A percentile compares a stretch with the other conserved stretches of the same genome.
Conservation (phyloP, 2,113 vertebrate genomes). For the Gorsachius goisagi region DNA sequence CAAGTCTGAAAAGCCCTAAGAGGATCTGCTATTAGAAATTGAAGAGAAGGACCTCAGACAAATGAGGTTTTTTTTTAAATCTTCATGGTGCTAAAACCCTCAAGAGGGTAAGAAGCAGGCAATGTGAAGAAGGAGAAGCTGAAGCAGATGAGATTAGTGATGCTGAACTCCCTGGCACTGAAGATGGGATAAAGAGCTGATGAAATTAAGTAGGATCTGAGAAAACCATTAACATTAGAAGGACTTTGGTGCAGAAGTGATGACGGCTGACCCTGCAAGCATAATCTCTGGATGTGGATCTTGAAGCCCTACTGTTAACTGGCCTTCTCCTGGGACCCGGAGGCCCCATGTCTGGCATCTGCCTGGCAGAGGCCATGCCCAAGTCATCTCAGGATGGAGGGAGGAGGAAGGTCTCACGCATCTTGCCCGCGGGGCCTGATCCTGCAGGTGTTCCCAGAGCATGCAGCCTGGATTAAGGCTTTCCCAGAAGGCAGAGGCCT, state of each 20-base stretch:
- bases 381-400: not conserved
- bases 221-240: not conserved
- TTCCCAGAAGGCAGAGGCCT: not conserved
- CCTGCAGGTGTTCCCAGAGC: not conserved
- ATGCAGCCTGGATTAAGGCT: not conserved
- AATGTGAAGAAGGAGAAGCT: not conserved
- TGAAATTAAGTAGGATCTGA: not conserved
- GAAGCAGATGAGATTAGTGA: not conserved
- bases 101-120: not conserved
- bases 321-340: not conserved
- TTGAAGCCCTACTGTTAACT: not conserved
- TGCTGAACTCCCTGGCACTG: not conserved
- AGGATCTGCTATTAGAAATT: not conserved
- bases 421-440: not conserved
- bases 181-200: not conserved
- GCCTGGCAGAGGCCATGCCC: not conserved
- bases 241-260: not conserved
- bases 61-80: not conserved
- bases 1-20: not conserved
- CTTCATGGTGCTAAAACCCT: not conserved
- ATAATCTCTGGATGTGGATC: not conserved
- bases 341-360: rapidly evolving
- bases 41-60: not conserved
- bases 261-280: not conserved
- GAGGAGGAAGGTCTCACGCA: not conserved